Evolutionary conservation across 2,113 vertebrate species (phyloP).

Genomic region (Condylura cristata): DNA sequence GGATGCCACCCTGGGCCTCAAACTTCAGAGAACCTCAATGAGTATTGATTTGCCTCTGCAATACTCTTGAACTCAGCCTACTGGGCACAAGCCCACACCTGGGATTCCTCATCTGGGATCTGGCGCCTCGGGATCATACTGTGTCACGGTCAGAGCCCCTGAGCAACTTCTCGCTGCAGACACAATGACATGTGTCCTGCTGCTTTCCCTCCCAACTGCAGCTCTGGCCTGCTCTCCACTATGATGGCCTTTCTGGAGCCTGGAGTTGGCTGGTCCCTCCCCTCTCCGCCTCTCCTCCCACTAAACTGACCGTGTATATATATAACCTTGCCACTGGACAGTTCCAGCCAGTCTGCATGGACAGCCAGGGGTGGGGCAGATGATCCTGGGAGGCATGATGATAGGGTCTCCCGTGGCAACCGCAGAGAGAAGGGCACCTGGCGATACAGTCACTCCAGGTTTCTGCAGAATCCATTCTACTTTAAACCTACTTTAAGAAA

Average conservation of each 20-base stretch:
- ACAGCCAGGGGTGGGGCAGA: not conserved
- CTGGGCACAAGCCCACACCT: not conserved
- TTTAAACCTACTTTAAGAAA: not conserved
- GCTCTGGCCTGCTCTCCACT: not conserved
- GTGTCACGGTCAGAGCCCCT: accelerated
- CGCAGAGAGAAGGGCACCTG: accelerated
- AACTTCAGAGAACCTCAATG: not conserved
- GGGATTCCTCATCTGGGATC: not conserved
- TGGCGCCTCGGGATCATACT: not conserved
- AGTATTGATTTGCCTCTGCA: not conserved
- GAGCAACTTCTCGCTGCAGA: not conserved
- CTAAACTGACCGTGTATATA: not conserved
- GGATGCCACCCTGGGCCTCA: not conserved
- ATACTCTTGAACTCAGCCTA: not conserved
- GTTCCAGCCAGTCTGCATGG: not conserved
- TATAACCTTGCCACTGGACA: not conserved
- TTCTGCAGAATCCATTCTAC: not conserved
- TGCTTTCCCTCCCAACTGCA: not conserved
- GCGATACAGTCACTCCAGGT: not conserved
- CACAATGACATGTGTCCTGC: too few relatives aligned
- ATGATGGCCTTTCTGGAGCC: not conserved
- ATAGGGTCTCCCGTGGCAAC: not conserved
- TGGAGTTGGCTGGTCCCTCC: not conserved
- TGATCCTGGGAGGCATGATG: not conserved
- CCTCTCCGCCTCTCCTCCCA: not conserved